Conservation (phyloP, 2,113 vertebrate species). For the Fregata magnificens region DNA sequence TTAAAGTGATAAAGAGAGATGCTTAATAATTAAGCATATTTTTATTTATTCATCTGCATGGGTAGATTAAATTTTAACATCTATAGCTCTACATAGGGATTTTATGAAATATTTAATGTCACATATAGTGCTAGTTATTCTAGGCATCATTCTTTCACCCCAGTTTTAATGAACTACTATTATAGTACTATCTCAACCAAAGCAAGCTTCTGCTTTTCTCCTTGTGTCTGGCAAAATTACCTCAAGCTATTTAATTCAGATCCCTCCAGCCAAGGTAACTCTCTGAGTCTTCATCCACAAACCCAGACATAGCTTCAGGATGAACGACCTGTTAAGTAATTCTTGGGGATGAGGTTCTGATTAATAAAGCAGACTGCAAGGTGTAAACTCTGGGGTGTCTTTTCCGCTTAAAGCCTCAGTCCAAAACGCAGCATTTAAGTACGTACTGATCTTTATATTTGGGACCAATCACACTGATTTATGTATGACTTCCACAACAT, state of each 20-base stretch:
- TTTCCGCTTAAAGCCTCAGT: background rate
- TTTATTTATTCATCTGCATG: constrained; percentile 19
- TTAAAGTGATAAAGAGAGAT: constrained; percentile 13
- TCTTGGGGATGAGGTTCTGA: background rate
- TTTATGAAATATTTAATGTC: background rate
- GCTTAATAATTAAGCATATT: constrained; percentile 47
- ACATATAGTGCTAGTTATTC: background rate
- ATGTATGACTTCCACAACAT: background rate
- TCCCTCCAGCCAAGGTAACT: background rate
- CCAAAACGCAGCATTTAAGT: background rate
- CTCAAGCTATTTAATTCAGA: background rate
- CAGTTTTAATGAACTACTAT: background rate
- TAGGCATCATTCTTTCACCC: background rate
- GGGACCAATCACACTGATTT: background rate
- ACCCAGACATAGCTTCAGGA: background rate
- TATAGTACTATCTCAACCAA: background rate
- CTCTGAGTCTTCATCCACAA: background rate
- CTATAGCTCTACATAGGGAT: background rate
- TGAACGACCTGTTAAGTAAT: background rate
- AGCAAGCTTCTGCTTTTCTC: background rate
- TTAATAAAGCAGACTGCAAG: background rate
- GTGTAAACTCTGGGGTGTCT: background rate
- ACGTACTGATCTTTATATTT: background rate
- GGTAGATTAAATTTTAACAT: constrained; percentile 26
- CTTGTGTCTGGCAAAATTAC: background rate